Evolutionary conservation across 2,113 vertebrate species (phyloP), one percentile per base, ranked within the genome.

Genomic region (Cyanoderma ruficeps): DNA sequence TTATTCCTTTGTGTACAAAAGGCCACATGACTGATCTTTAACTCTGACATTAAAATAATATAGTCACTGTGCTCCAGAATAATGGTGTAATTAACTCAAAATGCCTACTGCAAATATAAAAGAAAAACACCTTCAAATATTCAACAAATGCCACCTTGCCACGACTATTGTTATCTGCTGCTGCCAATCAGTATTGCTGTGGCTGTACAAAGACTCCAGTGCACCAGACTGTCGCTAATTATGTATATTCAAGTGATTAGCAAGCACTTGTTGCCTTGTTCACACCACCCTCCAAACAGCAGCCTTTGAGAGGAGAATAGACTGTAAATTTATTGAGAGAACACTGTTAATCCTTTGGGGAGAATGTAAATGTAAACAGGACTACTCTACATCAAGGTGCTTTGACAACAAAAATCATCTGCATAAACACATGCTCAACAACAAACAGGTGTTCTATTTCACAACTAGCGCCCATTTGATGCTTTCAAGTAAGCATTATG

Each of bases 401-500:
- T 98, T 98, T 98, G 98, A 98, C 98, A 98, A 98, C 98, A 98
- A 97, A 98, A 98, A 98, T 98, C 98, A 99, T 98, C 98, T 98
- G 98, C 98, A 98, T 98, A 98, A 98, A 98, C 98, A 98, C 98
- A 98, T 98, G 98, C 97, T 98, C 97, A 98, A 99, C 98, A 98
- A 98, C 98, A 98, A 98, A 98, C 98, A 99, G 98, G 98, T 99
- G 98, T 98, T 98, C 98, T 97, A 85, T 98, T 98, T 99, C 98
- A 98, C 98, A 99, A 98, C 98, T 98, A 97, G 96, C 93, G 94
- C 98, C 98, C 98, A 98, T 98, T 97, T 98, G 98, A 98, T 97
- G 98, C 98, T 98, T 97, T 98, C 96, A 98, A 98, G 98, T 97
- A 97, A 95, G 98, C 97, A 97, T 96, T 97, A 96, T 94, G 95